A percentile compares a stretch with the other conserved stretches of the same genome.
These are phyloP conservation scores for Siniperca knerii DNA, from an alignment of 2,113 vertebrate species.

Conservation along the genomic window DNA sequence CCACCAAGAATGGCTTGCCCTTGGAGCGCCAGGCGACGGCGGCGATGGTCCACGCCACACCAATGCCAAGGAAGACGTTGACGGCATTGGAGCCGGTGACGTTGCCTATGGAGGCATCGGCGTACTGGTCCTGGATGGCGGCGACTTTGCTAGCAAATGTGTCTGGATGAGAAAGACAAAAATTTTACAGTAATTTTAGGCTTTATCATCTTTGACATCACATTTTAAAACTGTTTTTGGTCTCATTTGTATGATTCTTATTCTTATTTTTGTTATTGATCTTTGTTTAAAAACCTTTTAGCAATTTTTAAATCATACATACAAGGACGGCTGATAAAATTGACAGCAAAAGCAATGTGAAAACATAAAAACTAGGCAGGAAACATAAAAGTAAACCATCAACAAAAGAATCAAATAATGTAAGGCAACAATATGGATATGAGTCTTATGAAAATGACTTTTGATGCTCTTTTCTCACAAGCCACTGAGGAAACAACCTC, in stretches of 20 bases:
- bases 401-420: neutral
- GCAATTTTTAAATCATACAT: too few species aligned
- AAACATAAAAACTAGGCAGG: neutral
- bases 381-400: neutral
- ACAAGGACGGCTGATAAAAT: neutral
- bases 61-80: slow-evolving; percentile 89
- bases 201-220: neutral
- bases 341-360: neutral
- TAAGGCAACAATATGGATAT: neutral
- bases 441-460: neutral
- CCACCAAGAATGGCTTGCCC: slow-evolving; percentile 82
- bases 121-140: slow-evolving; percentile 89
- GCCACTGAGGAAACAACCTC: neutral
- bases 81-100: slow-evolving; percentile 89
- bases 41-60: slow-evolving; percentile 89
- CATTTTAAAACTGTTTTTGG: neutral
- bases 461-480: neutral
- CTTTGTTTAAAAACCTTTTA: neutral
- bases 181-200: neutral
- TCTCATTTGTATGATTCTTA: neutral
- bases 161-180: slow-evolving; percentile 71
- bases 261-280: neutral
- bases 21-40: slow-evolving; percentile 84
- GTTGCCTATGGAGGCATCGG: slow-evolving; percentile 88
- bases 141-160: slow-evolving; percentile 89